phyloP scores from a whole-genome alignment of 2,888 invertebrate species.

The Parapristionchus giblindavisi region DNA sequence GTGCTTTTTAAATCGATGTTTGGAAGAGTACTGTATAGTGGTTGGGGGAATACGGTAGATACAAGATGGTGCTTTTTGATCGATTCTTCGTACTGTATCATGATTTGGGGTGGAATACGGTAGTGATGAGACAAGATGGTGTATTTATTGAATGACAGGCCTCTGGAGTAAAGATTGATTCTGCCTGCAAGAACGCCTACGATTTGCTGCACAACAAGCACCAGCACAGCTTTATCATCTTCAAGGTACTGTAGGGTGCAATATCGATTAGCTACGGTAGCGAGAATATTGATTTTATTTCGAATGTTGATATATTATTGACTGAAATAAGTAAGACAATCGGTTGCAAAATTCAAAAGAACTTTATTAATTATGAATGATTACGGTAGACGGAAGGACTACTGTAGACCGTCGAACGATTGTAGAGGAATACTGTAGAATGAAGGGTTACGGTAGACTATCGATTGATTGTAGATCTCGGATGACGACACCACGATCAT shows the following conservation, averaged over 20 bases:
- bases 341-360: background rate
- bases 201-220: slow-evolving; percentile 69
- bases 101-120: background rate
- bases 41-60: background rate
- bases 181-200: slow-evolving; percentile 68
- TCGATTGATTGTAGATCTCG: slow-evolving; percentile 41
- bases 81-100: too few species aligned
- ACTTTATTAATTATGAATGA: background rate
- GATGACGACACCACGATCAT: slow-evolving; percentile 70
- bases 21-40: background rate
- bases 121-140: background rate
- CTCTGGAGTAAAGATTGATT: slow-evolving; percentile 68
- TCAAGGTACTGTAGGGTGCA: slow-evolving; percentile 47
- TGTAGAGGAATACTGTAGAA: background rate
- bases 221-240: slow-evolving; percentile 68
- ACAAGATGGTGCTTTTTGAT: too few species aligned
- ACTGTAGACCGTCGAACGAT: background rate
- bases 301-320: background rate
- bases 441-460: slow-evolving; percentile 21
- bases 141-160: slow-evolving; percentile 54
- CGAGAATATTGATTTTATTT: slow-evolving; percentile 1
- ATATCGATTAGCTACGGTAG: slow-evolving; percentile 16
- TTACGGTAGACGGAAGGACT: background rate
- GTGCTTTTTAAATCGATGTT: slow-evolving; percentile 9
- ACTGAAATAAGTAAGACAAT: background rate